Base-by-base conservation (phyloP, 2,113 vertebrate genomes). In the Austrofundulus limnaeus region DNA sequence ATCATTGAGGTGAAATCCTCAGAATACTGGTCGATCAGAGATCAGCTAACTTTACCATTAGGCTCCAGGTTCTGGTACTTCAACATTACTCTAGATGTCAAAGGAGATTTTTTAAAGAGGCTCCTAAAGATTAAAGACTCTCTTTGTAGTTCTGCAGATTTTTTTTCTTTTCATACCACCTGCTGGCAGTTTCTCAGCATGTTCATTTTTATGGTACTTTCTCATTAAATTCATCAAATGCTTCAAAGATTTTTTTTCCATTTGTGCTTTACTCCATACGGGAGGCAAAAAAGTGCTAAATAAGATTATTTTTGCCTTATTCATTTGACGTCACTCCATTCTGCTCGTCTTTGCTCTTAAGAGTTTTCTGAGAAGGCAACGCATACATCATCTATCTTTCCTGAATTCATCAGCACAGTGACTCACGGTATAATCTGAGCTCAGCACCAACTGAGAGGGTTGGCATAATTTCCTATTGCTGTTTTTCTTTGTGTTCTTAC, bases 161-260 rank as follows among this genome's bases (percentile, higher is more conserved):
- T 24, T 45, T 64, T 70, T 55, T 62, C 57, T 11, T 11, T 11
- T 46, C 31, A 16, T 76, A 79, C 81, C 85, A 71, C 79, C 77
- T 81, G 62, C 78, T 73, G 81, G 77, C 72, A 66, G 51, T 61
- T 53, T 68, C 63, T 67, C 59, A 19, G 43, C 63, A 28, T 63
- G 47, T 74, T 68, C 46, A 63, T 78, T 68, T 72, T 64, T 49
- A 23, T 6, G 34, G 20, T 57, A 67, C 54, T 41, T 55, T 61
- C 76, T 87, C 74, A 84, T 86, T 84, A 86, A 80, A 80, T 83
- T 50, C 55, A 65, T 23, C 59, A 85, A 75, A 56, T 58, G 73
- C 68, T 72, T 23, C 59, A 85, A 75, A 53, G 61, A 74, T 72
- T 72, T 66, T 61, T 34, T 82, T 77, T 70, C 66, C 66, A 20